These are phyloP conservation scores for Thalassoma bifasciatum DNA, from an alignment of 2,113 vertebrate species.

Conservation along the genomic window DNA sequence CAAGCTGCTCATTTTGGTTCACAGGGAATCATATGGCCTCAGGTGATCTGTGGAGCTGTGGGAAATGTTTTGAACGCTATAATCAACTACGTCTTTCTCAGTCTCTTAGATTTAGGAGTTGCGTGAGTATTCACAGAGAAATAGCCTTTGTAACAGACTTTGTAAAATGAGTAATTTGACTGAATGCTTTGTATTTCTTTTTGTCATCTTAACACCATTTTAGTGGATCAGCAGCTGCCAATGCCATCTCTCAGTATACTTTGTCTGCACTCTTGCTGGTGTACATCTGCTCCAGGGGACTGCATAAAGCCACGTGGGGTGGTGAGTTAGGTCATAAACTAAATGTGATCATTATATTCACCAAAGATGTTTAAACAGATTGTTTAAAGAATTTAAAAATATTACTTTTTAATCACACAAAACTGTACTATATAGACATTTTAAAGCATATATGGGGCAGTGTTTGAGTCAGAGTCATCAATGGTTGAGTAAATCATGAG, in stretches of 20 bases:
- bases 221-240: conserved; percentile 91
- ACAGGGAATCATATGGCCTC: conserved; percentile 91
- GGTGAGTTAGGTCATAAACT: conserved; percentile 73
- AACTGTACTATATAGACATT: too few species aligned
- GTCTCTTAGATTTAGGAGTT: conserved; percentile 86
- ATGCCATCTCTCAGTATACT: conserved; percentile 86
- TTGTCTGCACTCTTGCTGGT: conserved; percentile 83
- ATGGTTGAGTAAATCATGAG: too few species aligned
- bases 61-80: conserved; percentile 89
- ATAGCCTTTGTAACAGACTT: too few species aligned
- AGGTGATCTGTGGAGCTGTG: conserved; percentile 84
- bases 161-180: background rate
- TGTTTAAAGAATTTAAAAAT: too few species aligned
- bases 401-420: too few species aligned
- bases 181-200: conserved; percentile 3
- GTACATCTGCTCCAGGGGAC: conserved; percentile 83
- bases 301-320: conserved; percentile 87
- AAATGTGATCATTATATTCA: too few species aligned
- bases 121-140: conserved; percentile 87
- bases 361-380: too few species aligned
- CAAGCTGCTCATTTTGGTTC: conserved; percentile 50
- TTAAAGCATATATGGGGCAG: too few species aligned
- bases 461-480: too few species aligned
- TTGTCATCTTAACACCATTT: conserved; percentile 11
- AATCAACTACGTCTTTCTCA: conserved; percentile 89